phyloP scores from a whole-genome alignment of 2,888 invertebrate species.

The Anodontia alba region DNA sequence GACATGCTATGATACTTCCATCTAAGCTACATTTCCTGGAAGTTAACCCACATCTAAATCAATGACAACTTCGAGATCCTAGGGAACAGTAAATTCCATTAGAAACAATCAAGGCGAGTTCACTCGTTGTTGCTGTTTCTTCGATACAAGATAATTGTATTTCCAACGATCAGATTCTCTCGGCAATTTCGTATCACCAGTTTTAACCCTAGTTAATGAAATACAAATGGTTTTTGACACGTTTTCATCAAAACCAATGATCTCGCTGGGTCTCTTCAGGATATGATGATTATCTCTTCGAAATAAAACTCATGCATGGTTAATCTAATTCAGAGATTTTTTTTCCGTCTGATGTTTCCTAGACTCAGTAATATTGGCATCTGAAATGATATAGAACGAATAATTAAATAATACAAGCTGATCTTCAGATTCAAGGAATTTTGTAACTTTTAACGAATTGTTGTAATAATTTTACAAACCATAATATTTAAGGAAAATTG shows the following conservation, averaged over 20 bases:
- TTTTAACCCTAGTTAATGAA: neutral
- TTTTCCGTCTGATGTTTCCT: too few species aligned
- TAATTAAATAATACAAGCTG: too few species aligned
- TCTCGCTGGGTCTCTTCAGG: neutral
- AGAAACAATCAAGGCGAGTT: neutral
- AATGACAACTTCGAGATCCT: neutral
- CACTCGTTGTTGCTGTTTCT: neutral
- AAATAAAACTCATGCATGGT: neutral
- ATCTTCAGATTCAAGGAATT: too few species aligned
- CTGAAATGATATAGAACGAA: too few species aligned
- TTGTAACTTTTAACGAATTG: too few species aligned
- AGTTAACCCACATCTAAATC: neutral
- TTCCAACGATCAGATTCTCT: conserved; percentile 13
- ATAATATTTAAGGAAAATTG: too few species aligned
- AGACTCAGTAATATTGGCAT: too few species aligned
- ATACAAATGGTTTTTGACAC: neutral
- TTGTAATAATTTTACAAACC: too few species aligned
- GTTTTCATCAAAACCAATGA: neutral
- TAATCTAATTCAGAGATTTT: too few species aligned
- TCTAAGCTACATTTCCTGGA: neutral
- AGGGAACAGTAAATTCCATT: neutral
- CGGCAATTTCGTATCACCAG: neutral
- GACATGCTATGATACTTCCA: neutral
- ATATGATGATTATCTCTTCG: neutral
- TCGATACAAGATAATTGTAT: neutral